Base-by-base conservation (phyloP, 2,113 vertebrate genomes). In the Mesoclemmys tuberculata region DNA sequence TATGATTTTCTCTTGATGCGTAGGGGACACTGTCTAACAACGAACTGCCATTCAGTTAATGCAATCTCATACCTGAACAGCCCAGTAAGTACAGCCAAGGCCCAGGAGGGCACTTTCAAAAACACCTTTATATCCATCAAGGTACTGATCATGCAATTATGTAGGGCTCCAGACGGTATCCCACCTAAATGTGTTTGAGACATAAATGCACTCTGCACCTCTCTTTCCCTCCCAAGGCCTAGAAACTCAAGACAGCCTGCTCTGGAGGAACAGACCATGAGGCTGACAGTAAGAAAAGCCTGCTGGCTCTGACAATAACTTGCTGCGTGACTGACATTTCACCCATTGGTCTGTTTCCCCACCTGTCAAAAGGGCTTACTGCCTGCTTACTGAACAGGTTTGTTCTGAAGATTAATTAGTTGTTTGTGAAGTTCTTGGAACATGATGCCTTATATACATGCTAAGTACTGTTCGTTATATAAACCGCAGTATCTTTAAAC, bases 401-500 rank as follows among this genome's bases (percentile, higher is more conserved):
- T 9, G 1, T 7, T 75, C 44, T 41, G 41, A 12, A 81, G 77
- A 2, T 12, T 35, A 52, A 26, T 24, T 44, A 22, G 48, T 7
- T 22, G 22, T 4, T 8, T 54, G 58, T 3, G 22, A 10, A 75
- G 64, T 54, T 64, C 1, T 21, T 52, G 44, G 77, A 75, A 22
- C 21, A 29, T 6, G 1, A 18, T 22, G 52, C 22, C 10, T 46
- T 2, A 81, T 18, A 27, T 27, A 29, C 0, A 0, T 1, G 41
- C 6, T 31, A 26, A 19, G 2, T 0, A 22, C 7, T 4, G 21
- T 6, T 4, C 61, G 41, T 85, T 35, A 51, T 8, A 56, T 13
- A 82, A 80, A 0, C 13, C 18, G 52, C 0, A 58, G 16, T 7
- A 0, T 12, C 68, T 44, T 31, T 44, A 68, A 84, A 64, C 64